Base-by-base conservation (phyloP, 2,888 invertebrate species). In the Drosophila heteroneura region DNA sequence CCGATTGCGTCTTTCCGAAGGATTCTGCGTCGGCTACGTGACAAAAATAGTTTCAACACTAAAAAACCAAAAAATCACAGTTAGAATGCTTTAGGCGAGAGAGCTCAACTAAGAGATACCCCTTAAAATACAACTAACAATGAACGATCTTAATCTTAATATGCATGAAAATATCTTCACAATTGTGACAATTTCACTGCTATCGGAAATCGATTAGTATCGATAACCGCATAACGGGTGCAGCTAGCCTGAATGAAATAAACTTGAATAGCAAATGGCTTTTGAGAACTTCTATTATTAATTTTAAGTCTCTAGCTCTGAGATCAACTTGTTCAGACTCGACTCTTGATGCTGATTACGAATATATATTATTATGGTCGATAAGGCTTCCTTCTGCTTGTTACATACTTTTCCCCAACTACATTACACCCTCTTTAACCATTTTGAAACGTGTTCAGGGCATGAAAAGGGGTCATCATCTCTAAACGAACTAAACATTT, bases 1-100 rank as follows among this genome's bases (percentile, higher is more conserved):
- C 54, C 62, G 62, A 35, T 57, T 63, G 58, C 52, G 72, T 65
- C 47, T 70, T 47, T 26, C 33, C 51, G 7, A 35, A 49, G 12
- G 54, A 49, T 14, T 33, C 41, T 6, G 26, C 26, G 6, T 56
- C 3, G 28, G 32, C 26, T 39, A 68, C 49, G 64, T 64, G 68
- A 63, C 63, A 28, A 52, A 28, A 53, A 53, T 51, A 30, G 26
- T 26, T 26, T 4, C 16, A 47, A 47, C 16, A 26, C 26, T 9
- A 26, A 47, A 47, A 22, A 26, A 22, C 4, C 4, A 7, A 26
- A 5, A 41, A 6, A 44, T 1, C 2, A 1, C 4, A 26, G 9
- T 47, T 47, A 7, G 14, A 22, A 22, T 47, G 22, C 4, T 39
- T 5, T 10, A 10, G 10, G 1, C 41, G n/a, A n/a, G n/a, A 2